Evolutionary conservation across 2,888 invertebrate species (phyloP).

Genomic region (Archips xylosteana): DNA sequence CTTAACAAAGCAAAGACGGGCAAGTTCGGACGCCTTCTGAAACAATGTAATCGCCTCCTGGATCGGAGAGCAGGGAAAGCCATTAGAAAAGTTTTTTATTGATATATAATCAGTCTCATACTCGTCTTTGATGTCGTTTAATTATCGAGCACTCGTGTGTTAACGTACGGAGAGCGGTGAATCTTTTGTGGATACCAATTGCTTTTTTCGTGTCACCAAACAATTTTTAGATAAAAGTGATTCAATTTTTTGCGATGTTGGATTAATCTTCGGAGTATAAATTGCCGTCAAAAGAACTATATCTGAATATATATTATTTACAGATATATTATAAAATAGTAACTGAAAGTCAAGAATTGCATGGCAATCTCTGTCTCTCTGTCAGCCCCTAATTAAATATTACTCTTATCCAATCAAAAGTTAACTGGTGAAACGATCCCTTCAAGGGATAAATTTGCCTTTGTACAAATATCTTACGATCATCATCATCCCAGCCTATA

Average conservation of each 20-base stretch:
- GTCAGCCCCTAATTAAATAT: too few species aligned
- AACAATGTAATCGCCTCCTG: constrained; percentile 69
- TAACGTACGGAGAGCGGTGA: constrained; percentile 13
- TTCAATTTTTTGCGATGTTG: constrained; percentile 8
- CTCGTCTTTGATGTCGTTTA: constrained; percentile 33
- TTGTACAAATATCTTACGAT: too few species aligned
- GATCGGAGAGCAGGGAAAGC: constrained; percentile 49
- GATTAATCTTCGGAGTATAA: neutral
- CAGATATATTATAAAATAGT: too few species aligned
- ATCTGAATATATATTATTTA: too few species aligned
- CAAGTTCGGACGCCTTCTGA: constrained; percentile 68
- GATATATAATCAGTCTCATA: constrained; percentile 47
- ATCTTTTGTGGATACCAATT: constrained; percentile 34
- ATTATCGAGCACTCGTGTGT: constrained; percentile 30
- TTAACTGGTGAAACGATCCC: too few species aligned
- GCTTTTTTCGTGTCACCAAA: constrained; percentile 25
- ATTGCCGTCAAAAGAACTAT: neutral
- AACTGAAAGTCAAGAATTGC: too few species aligned
- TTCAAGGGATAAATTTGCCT: too few species aligned
- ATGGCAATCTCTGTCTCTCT: too few species aligned
- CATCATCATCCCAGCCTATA: too few species aligned
- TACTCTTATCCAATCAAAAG: too few species aligned
- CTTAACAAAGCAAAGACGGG: constrained; percentile 80
- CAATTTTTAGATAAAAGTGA: constrained; percentile 33
- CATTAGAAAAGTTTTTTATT: constrained; percentile 60